Evolutionary conservation across 2,113 vertebrate genomes (phyloP).

Genomic region (Desmodus rotundus): DNA sequence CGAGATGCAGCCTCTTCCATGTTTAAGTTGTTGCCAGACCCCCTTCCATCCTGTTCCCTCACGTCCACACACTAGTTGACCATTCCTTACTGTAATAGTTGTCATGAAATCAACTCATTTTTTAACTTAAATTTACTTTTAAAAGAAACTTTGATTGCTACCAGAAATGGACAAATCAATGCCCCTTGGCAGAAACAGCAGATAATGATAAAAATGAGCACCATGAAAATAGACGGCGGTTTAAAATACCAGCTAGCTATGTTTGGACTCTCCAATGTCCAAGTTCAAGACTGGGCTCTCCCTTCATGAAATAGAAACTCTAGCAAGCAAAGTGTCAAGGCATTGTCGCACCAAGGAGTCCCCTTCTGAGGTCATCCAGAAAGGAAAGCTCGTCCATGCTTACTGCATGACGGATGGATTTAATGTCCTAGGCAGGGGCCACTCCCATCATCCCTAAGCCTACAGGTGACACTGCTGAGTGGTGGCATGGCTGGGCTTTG

Average conservation of each 20-base stretch:
- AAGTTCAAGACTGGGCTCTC: background rate
- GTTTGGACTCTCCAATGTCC: background rate
- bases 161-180: background rate
- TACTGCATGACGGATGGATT: accelerated
- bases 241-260: background rate
- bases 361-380: background rate
- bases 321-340: background rate
- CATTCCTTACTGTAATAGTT: background rate
- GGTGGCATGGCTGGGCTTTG: background rate
- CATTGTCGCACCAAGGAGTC: background rate
- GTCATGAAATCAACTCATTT: background rate
- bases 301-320: background rate
- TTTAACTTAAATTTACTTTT: background rate
- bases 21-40: accelerated
- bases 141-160: background rate
- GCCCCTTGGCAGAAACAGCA: background rate
- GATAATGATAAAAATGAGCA: background rate
- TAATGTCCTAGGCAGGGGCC: accelerated
- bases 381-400: background rate
- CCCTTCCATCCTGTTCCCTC: background rate
- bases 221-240: background rate
- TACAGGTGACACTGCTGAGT: background rate
- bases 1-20: background rate
- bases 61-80: accelerated
- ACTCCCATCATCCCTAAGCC: background rate